Conservation (phyloP, 2,888 invertebrate species). For the Rhagonycha lutea region DNA sequence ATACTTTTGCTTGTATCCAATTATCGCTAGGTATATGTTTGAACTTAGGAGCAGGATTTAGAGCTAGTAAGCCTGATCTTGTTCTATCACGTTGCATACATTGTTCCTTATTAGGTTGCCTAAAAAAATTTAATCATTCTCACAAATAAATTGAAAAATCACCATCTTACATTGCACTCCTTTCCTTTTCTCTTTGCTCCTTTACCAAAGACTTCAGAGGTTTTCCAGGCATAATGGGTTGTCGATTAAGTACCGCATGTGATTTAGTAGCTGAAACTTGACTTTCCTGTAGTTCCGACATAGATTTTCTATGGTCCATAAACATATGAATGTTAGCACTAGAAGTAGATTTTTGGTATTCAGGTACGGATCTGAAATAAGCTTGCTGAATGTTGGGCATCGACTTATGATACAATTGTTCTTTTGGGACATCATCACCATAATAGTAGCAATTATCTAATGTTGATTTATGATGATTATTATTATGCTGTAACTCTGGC, state of each 20-base stretch:
- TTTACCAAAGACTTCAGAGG: conserved; percentile 55
- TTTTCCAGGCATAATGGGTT: conserved; percentile 62
- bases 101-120: not conserved
- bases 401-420: conserved; percentile 46
- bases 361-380: conserved; percentile 35
- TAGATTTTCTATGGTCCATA: conserved; percentile 26
- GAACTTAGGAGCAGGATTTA: conserved; percentile 79
- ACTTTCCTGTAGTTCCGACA: conserved; percentile 45
- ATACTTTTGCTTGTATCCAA: conserved; percentile 71
- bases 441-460: conserved; percentile 27
- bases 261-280: conserved; percentile 50
- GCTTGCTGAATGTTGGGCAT: conserved; percentile 50
- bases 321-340: not conserved
- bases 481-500: conserved; percentile 45
- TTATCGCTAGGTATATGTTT: conserved; percentile 72
- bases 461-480: conserved; percentile 14
- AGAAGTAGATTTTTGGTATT: conserved; percentile 31
- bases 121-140: conserved; percentile 52
- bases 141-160: conserved; percentile 1
- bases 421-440: conserved; percentile 5
- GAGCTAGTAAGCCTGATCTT: conserved; percentile 67
- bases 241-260: conserved; percentile 46
- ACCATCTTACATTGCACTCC: conserved; percentile 29
- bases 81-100: conserved; percentile 59
- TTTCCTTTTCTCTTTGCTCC: conserved; percentile 37